Evolutionary conservation across 2,797 vertebrate genomes (phyloP).

Genomic region (Cephalopachus bancanus): DNA sequence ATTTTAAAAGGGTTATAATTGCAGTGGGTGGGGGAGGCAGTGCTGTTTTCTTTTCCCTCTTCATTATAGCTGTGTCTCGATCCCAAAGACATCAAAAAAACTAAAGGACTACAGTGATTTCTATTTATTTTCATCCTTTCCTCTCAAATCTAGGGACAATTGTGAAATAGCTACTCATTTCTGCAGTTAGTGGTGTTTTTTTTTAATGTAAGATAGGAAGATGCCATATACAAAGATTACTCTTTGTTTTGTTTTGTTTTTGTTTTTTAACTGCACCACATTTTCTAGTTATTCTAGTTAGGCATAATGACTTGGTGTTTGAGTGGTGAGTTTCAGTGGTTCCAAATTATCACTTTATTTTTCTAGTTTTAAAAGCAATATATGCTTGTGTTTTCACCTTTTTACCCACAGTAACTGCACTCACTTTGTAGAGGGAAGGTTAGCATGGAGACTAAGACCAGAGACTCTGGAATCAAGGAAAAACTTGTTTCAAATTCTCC

Average conservation of each 20-base stretch:
- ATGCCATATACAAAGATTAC: neutral
- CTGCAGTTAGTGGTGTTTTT: neutral
- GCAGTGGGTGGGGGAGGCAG: slow-evolving; percentile 8
- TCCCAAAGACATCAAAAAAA: slow-evolving; percentile 14
- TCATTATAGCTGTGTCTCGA: neutral
- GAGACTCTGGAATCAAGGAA: neutral
- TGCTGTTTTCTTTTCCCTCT: neutral
- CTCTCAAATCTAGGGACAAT: neutral
- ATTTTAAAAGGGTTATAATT: slow-evolving; percentile 79
- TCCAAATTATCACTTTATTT: neutral
- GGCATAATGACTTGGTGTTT: neutral
- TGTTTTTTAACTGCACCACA: neutral
- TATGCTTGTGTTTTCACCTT: neutral
- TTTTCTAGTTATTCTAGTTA: neutral
- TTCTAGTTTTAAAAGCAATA: slow-evolving; percentile 36
- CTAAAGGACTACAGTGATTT: neutral
- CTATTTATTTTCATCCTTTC: neutral
- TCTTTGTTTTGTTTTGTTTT: neutral
- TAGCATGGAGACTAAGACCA: neutral
- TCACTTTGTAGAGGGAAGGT: neutral
- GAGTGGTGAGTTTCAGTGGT: neutral
- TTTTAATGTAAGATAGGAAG: neutral
- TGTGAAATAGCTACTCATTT: neutral
- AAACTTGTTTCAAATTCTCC: neutral
- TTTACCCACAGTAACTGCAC: neutral